Evolutionary conservation across 2,113 vertebrate genomes (phyloP), one percentile per base, ranked within the genome.

Genomic region (Suricata suricatta): DNA sequence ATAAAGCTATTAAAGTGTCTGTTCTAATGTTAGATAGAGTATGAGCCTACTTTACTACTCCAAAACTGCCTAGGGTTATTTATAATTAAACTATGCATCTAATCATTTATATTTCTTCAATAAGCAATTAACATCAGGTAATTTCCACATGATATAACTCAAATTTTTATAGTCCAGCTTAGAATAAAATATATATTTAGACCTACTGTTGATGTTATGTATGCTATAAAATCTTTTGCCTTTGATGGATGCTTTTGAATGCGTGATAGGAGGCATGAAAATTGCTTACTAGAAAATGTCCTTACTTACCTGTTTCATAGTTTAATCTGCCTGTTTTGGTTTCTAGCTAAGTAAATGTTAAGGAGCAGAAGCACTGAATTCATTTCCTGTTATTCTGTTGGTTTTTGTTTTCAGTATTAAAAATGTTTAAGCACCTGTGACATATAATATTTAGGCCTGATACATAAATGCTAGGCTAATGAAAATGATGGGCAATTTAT

Each of bases 381-480:
- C 15, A 71, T 96, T 95, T 95, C 21, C 27, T 83, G 2, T 52
- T 90, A 85, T n/a, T 94, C 57, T 96, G 12, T 38, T 91, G 31
- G 15, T 72, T 69, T 94, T 71, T 44, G 57, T 83, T 76, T 95
- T 44, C 23, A 92, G 1, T 50, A 68, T 88, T 92, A 96, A 96
- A 97, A 96, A 84, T 3, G 0, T 50, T n/a, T 50, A 82, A 90
- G 41, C 0, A 50, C 4, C 8, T 87, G 41, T 95, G 17, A n/a
- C 3, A 44, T 85, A 82, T 95, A 71, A 74, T 3, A 3, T 14
- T 5, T 27, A n/a, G 27, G 41, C 66, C 38, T 27, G n/a, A 88
- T 95, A 74, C 68, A 5, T 54, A 97, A 64, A 86, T 63, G 2
- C 66, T 86, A 10, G 29, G 44, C 1, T 92, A 60, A 50, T 82